Conservation (phyloP, 2,888 invertebrate species). For the Rotaria macrura region DNA sequence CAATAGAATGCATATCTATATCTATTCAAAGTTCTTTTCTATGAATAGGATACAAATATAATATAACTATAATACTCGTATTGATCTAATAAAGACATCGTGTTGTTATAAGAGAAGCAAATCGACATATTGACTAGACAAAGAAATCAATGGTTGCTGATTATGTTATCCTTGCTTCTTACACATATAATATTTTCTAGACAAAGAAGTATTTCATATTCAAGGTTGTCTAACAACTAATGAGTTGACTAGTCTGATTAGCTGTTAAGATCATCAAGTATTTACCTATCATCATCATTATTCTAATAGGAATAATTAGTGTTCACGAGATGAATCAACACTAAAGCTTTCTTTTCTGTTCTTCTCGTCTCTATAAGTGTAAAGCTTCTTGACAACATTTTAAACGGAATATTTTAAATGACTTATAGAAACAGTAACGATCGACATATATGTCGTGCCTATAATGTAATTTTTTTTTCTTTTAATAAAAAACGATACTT, state of each 20-base stretch:
- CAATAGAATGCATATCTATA: no score
- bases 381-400: neutral
- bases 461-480: neutral
- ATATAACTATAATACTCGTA: no score
- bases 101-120: neutral
- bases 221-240: neutral
- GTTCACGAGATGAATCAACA: neutral
- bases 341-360: neutral
- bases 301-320: neutral
- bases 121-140: neutral
- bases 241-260: neutral
- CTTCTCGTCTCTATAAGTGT: neutral
- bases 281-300: neutral
- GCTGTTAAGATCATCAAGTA: neutral
- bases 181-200: neutral
- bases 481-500: neutral
- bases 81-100: no score
- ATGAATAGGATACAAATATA: no score
- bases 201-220: neutral
- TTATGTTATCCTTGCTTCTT: neutral
- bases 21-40: no score
- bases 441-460: neutral
- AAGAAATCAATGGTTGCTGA: neutral
- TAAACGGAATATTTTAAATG: neutral
- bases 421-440: neutral